Percentiles rank a stretch among this genome's conserved stretches.
Evolutionary conservation across 2,888 invertebrate species (phyloP).

Genomic region (Agrochola lota): DNA sequence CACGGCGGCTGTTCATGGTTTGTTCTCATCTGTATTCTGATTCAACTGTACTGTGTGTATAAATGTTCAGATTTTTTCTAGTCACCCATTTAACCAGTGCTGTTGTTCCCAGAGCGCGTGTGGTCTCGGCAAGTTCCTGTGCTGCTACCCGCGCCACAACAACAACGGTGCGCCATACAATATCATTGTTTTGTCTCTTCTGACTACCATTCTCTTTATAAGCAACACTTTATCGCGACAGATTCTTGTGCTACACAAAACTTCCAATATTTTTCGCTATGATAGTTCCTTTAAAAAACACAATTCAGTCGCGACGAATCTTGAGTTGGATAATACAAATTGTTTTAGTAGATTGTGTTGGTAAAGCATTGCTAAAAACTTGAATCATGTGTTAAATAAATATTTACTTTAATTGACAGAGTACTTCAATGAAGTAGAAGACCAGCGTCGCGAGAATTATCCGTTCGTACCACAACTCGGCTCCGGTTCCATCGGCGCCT

Average conservation of each 20-base stretch:
- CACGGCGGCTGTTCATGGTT: not conserved
- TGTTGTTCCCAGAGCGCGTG: slow-evolving; percentile 89
- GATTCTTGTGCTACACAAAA: not conserved
- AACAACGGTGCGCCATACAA: slow-evolving; percentile 73
- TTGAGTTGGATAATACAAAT: too few relatives aligned
- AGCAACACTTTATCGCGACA: not conserved
- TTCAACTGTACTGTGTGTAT: not conserved
- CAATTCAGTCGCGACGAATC: not conserved
- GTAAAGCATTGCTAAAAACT: not conserved
- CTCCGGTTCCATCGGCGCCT: slow-evolving; percentile 64
- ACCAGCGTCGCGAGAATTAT: slow-evolving; percentile 75
- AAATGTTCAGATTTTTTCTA: too few relatives aligned
- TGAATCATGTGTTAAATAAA: too few relatives aligned
- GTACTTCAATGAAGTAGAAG: slow-evolving; percentile 83
- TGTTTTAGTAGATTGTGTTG: too few relatives aligned
- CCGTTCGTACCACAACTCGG: slow-evolving; percentile 72
- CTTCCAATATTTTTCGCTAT: not conserved
- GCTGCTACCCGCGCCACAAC: slow-evolving; percentile 90
- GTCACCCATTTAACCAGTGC: not conserved
- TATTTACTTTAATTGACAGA: slow-evolving; percentile 75
- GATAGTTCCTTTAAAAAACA: not conserved
- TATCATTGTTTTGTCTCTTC: not conserved
- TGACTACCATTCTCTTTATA: not conserved
- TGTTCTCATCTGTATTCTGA: not conserved
- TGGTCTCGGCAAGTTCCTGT: slow-evolving; percentile 91